A percentile compares a stretch with the other conserved stretches of the same genome.
Evolutionary conservation across 2,888 invertebrate species (phyloP).

Genomic region (Bedellia somnulentella): DNA sequence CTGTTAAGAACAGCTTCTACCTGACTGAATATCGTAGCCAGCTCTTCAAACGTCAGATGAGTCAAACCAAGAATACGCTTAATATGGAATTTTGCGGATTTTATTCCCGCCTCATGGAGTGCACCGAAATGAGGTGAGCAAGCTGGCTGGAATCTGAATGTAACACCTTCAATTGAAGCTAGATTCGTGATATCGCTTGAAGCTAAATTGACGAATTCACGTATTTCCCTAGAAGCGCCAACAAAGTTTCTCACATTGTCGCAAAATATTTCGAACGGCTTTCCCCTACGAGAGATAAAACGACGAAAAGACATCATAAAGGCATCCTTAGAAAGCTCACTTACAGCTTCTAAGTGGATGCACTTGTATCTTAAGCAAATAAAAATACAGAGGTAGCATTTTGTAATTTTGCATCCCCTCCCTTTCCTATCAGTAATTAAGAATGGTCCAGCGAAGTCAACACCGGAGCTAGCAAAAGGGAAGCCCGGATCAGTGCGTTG

Average conservation of each 20-base stretch:
- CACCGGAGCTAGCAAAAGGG: constrained; percentile 3
- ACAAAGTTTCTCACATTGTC: constrained; percentile 7
- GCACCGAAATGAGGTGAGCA: constrained; percentile 4
- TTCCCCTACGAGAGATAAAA: too few species aligned
- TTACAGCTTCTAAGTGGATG: constrained; percentile 8
- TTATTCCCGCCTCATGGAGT: constrained; percentile 5
- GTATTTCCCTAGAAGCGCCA: constrained; percentile 5
- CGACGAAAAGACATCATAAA: too few species aligned
- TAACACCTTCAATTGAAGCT: too few species aligned
- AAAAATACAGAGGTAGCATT: constrained; percentile 8
- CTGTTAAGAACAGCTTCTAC: too few species aligned
- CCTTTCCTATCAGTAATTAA: constrained; percentile 4
- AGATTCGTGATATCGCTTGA: too few species aligned
- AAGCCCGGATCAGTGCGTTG: constrained; percentile 1
- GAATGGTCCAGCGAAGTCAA: constrained; percentile 6
- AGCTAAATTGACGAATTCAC: constrained; percentile 4
- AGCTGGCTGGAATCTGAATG: too few species aligned
- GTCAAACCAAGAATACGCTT: constrained; percentile 8
- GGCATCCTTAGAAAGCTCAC: too few species aligned
- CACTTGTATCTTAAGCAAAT: constrained; percentile 6
- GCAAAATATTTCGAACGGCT: constrained; percentile 4
- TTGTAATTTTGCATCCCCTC: constrained; percentile 2
- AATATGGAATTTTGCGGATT: constrained; percentile 5
- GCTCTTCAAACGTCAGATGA: constrained; percentile 10
- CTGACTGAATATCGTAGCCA: too few species aligned